A percentile compares a stretch with the other conserved stretches of the same genome.
Conservation (phyloP, 1,140 invertebrate genomes). For the Eurytemora carolleeae region DNA sequence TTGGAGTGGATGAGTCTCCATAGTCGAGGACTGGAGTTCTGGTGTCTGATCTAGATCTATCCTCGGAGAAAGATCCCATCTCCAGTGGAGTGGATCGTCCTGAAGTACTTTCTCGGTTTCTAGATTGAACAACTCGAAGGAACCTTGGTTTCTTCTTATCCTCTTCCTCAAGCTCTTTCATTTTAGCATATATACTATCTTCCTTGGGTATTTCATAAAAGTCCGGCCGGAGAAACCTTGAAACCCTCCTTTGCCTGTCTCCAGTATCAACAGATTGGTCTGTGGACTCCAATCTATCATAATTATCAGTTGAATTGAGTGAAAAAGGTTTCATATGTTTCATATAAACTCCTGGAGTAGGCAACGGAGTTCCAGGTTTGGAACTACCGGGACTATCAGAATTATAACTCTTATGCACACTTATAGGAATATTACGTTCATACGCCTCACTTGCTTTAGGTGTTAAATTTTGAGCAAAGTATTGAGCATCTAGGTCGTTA, state of each 20-base stretch:
- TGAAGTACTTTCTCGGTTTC: background rate
- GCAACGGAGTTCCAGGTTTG: background rate
- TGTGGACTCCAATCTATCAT: background rate
- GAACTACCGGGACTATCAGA: background rate
- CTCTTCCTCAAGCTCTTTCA: slow-evolving; percentile 7
- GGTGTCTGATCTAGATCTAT: background rate
- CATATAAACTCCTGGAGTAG: background rate
- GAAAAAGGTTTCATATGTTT: background rate
- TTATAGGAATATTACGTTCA: background rate
- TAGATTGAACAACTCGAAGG: background rate
- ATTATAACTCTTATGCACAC: background rate
- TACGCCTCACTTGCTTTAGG: background rate
- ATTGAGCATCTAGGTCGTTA: background rate
- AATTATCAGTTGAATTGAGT: background rate
- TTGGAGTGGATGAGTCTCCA: background rate
- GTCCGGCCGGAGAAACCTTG: slow-evolving; percentile 1
- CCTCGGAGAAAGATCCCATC: background rate
- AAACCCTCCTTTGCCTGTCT: slow-evolving; percentile 1
- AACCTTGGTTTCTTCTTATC: background rate
- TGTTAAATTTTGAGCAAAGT: background rate
- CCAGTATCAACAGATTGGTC: background rate
- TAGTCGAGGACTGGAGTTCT: background rate
- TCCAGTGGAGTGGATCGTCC: background rate
- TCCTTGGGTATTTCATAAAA: slow-evolving; percentile 4
- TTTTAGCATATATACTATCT: slow-evolving; percentile 8